Evolutionary conservation across 2,888 invertebrate species (phyloP).

Genomic region (Fragum sueziense): DNA sequence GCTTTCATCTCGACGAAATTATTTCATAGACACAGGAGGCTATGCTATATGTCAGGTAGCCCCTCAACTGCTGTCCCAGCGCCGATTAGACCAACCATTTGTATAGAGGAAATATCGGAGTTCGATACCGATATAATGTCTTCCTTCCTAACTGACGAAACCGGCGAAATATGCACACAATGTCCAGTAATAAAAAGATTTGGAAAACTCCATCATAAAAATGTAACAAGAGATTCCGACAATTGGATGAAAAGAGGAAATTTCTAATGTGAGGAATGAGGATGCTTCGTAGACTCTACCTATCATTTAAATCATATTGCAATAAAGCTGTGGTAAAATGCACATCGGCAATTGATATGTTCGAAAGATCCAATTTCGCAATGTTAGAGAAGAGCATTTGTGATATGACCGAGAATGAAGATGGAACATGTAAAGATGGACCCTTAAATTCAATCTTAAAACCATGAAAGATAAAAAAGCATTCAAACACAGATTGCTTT

Average conservation of each 20-base stretch:
- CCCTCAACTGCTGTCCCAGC: too few relatives aligned
- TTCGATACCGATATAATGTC: too few relatives aligned
- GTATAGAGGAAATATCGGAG: too few relatives aligned
- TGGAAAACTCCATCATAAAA: not conserved
- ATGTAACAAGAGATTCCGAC: not conserved
- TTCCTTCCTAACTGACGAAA: too few relatives aligned
- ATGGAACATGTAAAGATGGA: constrained; percentile 1
- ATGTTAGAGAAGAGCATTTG: not conserved
- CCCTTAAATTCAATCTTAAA: not conserved
- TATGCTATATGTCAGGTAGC: too few relatives aligned
- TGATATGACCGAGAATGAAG: constrained; percentile 5
- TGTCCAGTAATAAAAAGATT: too few relatives aligned
- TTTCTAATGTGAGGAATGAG: not conserved
- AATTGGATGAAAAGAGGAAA: not conserved
- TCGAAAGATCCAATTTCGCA: not conserved
- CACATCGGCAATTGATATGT: not conserved
- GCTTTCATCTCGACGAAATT: too few relatives aligned
- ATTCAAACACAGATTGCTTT: too few relatives aligned
- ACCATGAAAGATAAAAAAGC: too few relatives aligned
- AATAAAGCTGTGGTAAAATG: not conserved
- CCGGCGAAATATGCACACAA: too few relatives aligned
- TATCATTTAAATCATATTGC: not conserved
- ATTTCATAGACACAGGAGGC: not conserved
- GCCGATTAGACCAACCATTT: too few relatives aligned
- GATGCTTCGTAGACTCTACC: not conserved